Percentiles rank a stretch among this genome's conserved stretches.
Conservation (phyloP, 2,113 vertebrate genomes). For the Numida meleagris region DNA sequence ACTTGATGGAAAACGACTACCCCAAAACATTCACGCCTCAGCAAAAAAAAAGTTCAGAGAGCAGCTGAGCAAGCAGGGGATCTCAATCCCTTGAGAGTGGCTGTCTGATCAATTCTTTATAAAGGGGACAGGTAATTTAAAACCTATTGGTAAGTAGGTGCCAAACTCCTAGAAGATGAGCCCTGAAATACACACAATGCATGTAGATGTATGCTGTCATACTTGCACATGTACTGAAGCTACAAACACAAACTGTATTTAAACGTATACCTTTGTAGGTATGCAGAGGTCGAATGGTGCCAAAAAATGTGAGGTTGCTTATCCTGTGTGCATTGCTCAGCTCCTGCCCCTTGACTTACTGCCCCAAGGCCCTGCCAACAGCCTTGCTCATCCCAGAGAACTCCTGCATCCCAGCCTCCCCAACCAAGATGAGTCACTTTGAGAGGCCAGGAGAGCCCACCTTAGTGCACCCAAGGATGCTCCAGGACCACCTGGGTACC, state of each 20-base stretch:
- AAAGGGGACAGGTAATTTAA: fast-evolving
- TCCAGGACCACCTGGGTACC: neutral
- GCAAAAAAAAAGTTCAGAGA: slow-evolving; percentile 46
- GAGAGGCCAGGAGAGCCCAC: fast-evolving
- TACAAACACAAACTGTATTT: neutral
- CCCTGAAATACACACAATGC: fast-evolving
- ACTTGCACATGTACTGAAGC: fast-evolving
- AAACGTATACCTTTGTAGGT: neutral
- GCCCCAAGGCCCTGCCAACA: fast-evolving
- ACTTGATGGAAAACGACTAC: slow-evolving; percentile 46
- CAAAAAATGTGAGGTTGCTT: neutral
- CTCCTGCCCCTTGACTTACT: neutral
- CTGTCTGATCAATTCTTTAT: neutral
- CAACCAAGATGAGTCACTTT: fast-evolving
- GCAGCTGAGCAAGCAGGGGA: neutral
- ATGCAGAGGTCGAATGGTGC: neutral
- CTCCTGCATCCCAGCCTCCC: neutral
- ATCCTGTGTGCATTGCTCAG: fast-evolving
- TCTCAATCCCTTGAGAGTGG: neutral
- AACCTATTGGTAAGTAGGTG: neutral
- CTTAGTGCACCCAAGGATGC: neutral
- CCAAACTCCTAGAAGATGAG: neutral
- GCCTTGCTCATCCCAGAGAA: neutral
- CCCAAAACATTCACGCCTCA: slow-evolving; percentile 36
- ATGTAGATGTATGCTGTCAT: fast-evolving